Conservation (phyloP, 2,113 vertebrate species). For the Chaetops frenatus region DNA sequence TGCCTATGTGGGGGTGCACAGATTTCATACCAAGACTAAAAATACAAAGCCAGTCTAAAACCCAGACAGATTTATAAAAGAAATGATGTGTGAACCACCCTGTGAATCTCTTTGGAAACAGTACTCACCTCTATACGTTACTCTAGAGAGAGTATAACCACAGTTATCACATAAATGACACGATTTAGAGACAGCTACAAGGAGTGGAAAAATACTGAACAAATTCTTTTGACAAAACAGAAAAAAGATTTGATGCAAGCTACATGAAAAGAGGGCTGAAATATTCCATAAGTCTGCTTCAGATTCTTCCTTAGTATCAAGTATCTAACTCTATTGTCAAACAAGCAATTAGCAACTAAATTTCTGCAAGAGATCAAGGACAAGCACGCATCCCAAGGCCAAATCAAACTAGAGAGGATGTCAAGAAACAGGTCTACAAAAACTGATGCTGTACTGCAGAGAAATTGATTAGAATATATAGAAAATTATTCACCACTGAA, state of each 20-base stretch:
- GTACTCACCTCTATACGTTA: neutral
- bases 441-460: neutral
- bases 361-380: neutral
- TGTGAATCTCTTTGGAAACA: neutral
- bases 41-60: neutral
- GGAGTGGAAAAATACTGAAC: neutral
- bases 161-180: neutral
- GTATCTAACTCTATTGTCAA: neutral
- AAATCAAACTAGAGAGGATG: neutral
- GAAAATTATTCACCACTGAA: neutral
- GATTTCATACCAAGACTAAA: neutral
- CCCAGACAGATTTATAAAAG: neutral
- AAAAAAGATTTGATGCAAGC: neutral
- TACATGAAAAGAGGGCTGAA: neutral
- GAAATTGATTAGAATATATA: neutral
- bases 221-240: neutral
- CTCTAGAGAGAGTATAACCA: neutral
- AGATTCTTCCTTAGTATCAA: neutral
- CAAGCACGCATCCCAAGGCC: neutral
- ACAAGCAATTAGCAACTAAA: neutral
- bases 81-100: neutral
- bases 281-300: neutral
- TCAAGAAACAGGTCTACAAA: neutral
- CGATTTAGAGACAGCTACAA: neutral
- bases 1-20: accelerated